These are phyloP conservation scores for Nephrocerus scutellatus DNA, from an alignment of 2,888 invertebrate species.

Conservation along the genomic window DNA sequence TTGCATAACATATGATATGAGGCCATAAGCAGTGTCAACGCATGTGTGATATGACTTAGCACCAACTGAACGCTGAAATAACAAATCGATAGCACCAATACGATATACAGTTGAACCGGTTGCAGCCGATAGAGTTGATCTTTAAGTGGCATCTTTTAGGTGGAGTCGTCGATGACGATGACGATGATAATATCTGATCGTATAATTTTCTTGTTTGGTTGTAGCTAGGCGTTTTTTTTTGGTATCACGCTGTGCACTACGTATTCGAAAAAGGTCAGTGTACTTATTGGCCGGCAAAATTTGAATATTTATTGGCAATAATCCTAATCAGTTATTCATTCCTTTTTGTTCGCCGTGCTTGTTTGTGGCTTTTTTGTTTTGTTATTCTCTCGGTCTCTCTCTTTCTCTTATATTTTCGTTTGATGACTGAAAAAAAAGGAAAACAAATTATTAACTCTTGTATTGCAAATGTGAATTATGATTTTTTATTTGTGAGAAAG, in stretches of 20 bases:
- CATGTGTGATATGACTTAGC: constrained; percentile 83
- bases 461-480: too few species aligned
- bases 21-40: constrained; percentile 83
- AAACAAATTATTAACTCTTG: too few species aligned
- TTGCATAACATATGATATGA: constrained; percentile 93
- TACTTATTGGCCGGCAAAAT: too few species aligned
- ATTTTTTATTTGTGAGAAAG: too few species aligned
- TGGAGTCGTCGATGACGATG: background rate
- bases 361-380: too few species aligned
- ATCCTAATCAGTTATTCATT: too few species aligned
- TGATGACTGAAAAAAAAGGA: too few species aligned
- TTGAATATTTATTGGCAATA: too few species aligned
- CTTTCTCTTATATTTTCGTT: too few species aligned
- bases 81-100: constrained; percentile 63
- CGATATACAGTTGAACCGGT: constrained; percentile 66
- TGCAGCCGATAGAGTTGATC: constrained; percentile 67
- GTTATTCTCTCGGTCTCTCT: too few species aligned
- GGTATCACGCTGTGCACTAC: background rate
- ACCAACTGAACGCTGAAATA: constrained; percentile 78
- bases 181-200: background rate
- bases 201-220: background rate
- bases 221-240: background rate
- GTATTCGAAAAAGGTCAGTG: constrained; percentile 4
- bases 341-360: too few species aligned
- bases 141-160: constrained; percentile 74